A percentile compares a stretch with the other conserved stretches of the same genome.
Conservation (phyloP, 2,888 invertebrate species). For the Steinernema carpocapsae region DNA sequence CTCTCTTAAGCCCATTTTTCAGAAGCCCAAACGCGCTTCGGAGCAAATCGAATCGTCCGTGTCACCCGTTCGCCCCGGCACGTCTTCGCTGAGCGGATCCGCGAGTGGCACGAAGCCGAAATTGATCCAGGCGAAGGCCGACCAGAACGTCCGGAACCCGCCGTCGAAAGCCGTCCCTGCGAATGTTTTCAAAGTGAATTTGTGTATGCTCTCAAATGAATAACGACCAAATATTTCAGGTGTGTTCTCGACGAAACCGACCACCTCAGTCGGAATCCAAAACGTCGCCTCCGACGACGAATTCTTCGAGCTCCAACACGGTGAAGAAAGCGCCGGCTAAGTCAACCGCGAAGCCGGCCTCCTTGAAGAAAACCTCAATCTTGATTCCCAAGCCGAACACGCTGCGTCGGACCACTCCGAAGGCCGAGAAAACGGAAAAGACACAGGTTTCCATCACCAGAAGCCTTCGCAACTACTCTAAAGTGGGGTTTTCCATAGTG, state of each 20-base stretch:
- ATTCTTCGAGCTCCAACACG: conserved; percentile 6
- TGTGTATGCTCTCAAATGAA: not conserved
- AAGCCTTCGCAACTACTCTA: not conserved
- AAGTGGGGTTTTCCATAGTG: not conserved
- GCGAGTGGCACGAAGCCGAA: not conserved
- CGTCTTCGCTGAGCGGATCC: too few relatives aligned
- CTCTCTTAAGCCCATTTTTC: too few relatives aligned
- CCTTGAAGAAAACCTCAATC: too few relatives aligned
- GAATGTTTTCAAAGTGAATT: not conserved
- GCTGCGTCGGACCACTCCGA: too few relatives aligned
- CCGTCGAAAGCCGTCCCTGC: not conserved
- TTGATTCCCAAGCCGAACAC: too few relatives aligned
- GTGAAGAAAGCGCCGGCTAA: not conserved
- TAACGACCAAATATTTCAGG: not conserved
- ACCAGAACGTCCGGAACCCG: not conserved
- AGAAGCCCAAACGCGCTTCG: too few relatives aligned
- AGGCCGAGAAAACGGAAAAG: not conserved
- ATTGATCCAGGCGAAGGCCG: not conserved
- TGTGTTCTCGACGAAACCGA: not conserved
- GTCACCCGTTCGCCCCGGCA: too few relatives aligned
- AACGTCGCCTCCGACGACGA: conserved; percentile 22
- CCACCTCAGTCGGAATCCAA: not conserved
- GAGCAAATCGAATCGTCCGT: too few relatives aligned
- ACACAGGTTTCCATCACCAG: conserved; percentile 21
- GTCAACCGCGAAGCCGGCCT: not conserved